Conservation (phyloP, 53 echinoderm and acorn worm species). For the Apostichopus leukothele region DNA sequence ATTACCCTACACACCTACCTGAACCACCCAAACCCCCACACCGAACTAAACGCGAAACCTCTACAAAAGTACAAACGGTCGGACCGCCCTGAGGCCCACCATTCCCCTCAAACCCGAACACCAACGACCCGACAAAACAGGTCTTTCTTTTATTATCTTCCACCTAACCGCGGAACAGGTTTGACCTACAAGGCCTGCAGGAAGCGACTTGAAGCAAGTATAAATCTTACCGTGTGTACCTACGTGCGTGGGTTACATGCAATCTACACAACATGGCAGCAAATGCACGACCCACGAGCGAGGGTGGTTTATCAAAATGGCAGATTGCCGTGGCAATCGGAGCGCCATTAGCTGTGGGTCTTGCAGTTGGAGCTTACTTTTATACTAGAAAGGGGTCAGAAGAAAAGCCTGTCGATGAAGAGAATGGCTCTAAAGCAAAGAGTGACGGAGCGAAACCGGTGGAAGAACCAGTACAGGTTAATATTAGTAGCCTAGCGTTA, state of each 20-base stretch:
- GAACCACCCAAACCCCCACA: too few species aligned
- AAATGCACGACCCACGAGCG: conserved; percentile 54
- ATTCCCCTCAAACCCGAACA: too few species aligned
- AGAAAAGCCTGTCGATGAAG: conserved; percentile 37
- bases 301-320: conserved; percentile 80
- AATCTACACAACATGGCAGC: conserved; percentile 66
- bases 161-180: too few species aligned
- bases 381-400: conserved; percentile 55
- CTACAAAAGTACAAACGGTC: too few species aligned
- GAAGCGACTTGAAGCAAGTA: too few species aligned
- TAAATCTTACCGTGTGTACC: too few species aligned
- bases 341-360: conserved; percentile 87
- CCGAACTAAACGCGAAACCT: too few species aligned
- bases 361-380: conserved; percentile 86
- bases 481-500: conserved; percentile 29
- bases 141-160: too few species aligned
- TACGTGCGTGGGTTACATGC: background rate
- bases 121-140: too few species aligned
- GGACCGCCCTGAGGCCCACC: too few species aligned
- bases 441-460: conserved; percentile 21
- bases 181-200: too few species aligned
- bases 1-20: too few species aligned
- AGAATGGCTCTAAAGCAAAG: conserved; percentile 18
- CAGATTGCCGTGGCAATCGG: conserved; percentile 84
- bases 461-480: conserved; percentile 52